These are phyloP conservation scores for Callimorpha dominula DNA, from an alignment of 2,888 invertebrate species.

Conservation along the genomic window DNA sequence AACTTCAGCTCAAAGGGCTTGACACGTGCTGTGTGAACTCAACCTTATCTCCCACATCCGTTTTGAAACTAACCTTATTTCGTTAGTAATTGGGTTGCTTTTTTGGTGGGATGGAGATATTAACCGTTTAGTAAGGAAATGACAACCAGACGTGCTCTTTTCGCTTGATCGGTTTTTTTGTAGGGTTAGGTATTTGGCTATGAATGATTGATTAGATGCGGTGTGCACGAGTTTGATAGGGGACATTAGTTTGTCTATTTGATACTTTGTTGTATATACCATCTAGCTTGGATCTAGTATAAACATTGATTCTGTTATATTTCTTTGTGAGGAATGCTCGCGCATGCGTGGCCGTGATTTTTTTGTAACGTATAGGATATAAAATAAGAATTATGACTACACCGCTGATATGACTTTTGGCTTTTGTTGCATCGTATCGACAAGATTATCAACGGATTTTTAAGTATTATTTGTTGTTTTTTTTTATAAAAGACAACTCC, in stretches of 20 bases:
- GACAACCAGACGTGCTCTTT: constrained; percentile 78
- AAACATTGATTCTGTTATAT: background rate
- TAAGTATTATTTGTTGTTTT: background rate
- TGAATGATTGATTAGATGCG: constrained; percentile 51
- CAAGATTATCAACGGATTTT: too few relatives aligned
- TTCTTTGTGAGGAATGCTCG: background rate
- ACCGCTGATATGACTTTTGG: background rate
- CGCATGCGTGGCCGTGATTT: background rate
- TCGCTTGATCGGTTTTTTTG: constrained; percentile 77
- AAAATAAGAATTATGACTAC: background rate
- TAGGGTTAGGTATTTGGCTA: constrained; percentile 63
- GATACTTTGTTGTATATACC: constrained; percentile 2
- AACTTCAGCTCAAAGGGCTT: constrained; percentile 54
- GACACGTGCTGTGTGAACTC: constrained; percentile 65
- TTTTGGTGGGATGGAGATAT: constrained; percentile 53
- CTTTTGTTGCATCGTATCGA: background rate
- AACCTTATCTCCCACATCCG: constrained; percentile 43
- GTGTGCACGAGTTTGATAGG: constrained; percentile 28
- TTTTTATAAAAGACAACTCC: too few relatives aligned
- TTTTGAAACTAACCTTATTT: constrained; percentile 43
- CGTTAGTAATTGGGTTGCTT: constrained; percentile 37
- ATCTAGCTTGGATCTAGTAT: background rate
- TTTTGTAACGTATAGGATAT: background rate
- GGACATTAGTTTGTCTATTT: constrained; percentile 15
- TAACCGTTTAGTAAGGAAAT: constrained; percentile 75